phyloP scores from a whole-genome alignment of 2,113 vertebrate species.

The Meleagris gallopavo region DNA sequence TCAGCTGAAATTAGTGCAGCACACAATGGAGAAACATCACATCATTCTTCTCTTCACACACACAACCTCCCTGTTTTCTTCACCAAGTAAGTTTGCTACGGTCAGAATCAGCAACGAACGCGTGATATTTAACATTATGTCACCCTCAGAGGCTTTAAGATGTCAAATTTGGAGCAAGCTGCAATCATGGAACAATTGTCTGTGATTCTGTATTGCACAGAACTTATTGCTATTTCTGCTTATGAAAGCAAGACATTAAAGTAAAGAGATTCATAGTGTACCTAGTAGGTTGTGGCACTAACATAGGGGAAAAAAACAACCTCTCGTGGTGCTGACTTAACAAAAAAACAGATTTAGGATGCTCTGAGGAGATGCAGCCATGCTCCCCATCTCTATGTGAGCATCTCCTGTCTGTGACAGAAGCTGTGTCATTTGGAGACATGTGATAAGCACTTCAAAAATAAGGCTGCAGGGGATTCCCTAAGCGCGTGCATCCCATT shows the following conservation, averaged over 20 bases:
- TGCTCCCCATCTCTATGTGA: rapidly evolving
- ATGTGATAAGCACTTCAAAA: background rate
- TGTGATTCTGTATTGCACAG: background rate
- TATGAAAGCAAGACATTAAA: background rate
- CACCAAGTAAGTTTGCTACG: background rate
- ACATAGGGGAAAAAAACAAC: background rate
- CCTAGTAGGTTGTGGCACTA: background rate
- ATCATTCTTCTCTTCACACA: rapidly evolving
- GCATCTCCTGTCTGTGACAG: background rate
- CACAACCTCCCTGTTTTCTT: background rate
- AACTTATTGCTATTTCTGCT: background rate
- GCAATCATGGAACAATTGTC: background rate
- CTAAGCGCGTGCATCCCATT: background rate
- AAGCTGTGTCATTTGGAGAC: background rate
- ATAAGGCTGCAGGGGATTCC: background rate
- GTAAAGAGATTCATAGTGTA: background rate
- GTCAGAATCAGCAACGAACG: rapidly evolving
- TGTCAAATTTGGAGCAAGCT: background rate
- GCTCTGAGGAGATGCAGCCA: rapidly evolving
- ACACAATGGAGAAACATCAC: rapidly evolving
- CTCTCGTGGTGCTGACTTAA: background rate
- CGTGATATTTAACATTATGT: rapidly evolving
- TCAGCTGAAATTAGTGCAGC: rapidly evolving
- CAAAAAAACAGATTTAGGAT: too few relatives aligned
- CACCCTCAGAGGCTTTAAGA: background rate